phyloP scores from a whole-genome alignment of 2,113 vertebrate genomes.

The Muscicapa adusta region DNA sequence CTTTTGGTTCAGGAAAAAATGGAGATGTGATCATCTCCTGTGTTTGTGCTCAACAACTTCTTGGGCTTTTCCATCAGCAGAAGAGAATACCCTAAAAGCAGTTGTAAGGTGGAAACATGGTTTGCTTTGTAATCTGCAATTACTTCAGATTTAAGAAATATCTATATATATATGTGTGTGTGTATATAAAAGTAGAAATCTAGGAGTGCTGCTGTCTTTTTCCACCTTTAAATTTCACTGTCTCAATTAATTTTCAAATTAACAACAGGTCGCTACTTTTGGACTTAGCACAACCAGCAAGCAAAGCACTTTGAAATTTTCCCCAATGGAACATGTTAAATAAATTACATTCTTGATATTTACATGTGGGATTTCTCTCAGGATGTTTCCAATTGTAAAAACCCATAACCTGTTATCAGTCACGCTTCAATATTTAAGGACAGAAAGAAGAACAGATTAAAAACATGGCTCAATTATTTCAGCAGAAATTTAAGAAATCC shows the following conservation, averaged over 20 bases:
- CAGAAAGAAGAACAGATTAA: not conserved
- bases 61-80: not conserved
- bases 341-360: not conserved
- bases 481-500: not conserved
- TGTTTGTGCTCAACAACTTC: not conserved
- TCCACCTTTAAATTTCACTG: not conserved
- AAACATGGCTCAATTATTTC: not conserved
- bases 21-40: not conserved
- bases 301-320: not conserved
- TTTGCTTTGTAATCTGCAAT: not conserved
- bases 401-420: not conserved
- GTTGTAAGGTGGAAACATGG: not conserved
- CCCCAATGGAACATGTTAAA: not conserved
- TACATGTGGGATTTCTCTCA: not conserved
- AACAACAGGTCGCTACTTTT: not conserved
- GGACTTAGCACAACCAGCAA: not conserved
- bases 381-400: not conserved
- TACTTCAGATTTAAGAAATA: not conserved
- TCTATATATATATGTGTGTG: no score
- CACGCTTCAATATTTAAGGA: not conserved
- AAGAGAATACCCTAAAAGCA: not conserved
- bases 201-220: not conserved
- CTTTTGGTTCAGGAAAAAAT: not conserved
- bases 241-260: not conserved
- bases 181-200: not conserved